phyloP scores from a whole-genome alignment of 2,113 vertebrate genomes.

The Dipodomys ordii region DNA sequence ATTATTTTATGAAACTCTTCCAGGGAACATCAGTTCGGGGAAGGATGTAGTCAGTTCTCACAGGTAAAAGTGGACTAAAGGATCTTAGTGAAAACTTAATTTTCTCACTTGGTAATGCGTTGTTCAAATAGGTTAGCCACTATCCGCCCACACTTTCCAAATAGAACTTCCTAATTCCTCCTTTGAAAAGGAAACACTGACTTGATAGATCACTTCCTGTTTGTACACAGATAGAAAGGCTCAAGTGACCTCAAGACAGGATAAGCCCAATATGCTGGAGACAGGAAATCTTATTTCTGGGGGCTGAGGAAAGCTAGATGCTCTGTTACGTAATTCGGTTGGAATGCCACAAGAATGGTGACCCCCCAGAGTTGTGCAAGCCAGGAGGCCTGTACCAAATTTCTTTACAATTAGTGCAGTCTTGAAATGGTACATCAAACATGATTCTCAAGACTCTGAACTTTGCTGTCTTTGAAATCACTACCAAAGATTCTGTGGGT shows the following conservation, averaged over 20 bases:
- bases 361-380: neutral
- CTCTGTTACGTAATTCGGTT: neutral
- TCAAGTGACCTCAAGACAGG: neutral
- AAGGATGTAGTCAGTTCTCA: neutral
- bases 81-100: constrained; percentile 7
- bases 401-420: neutral
- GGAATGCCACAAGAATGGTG: neutral
- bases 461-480: neutral
- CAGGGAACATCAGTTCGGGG: neutral
- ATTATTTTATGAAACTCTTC: constrained; percentile 56
- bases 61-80: neutral
- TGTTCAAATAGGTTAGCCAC: neutral
- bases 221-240: constrained; percentile 4
- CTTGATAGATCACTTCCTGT: constrained; percentile 37
- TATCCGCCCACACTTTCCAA: constrained; percentile 33
- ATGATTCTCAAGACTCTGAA: neutral
- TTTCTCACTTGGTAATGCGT: neutral
- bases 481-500: neutral
- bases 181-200: constrained; percentile 3
- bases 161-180: constrained; percentile 36
- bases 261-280: neutral
- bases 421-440: constrained; percentile 6
- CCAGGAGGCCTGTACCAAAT: no score
- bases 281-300: constrained; percentile 39
- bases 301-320: neutral